Evolutionary conservation across 2,113 vertebrate species (phyloP).

Genomic region (Rissa tridactyla): DNA sequence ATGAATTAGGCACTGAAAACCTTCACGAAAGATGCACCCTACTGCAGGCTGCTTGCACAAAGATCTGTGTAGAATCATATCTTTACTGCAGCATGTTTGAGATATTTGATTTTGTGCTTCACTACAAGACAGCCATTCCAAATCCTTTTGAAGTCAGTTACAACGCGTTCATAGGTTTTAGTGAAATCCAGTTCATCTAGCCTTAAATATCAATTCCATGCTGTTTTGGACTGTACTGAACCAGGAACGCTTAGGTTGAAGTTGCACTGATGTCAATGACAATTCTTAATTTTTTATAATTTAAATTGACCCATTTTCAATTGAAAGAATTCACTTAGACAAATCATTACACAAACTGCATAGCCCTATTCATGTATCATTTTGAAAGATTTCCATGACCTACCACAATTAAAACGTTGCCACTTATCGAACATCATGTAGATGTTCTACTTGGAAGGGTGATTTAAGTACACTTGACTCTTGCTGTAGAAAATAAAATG

Average conservation of each 20-base stretch:
- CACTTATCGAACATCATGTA: background rate
- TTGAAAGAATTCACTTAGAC: background rate
- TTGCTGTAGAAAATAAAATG: background rate
- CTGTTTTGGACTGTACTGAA: background rate
- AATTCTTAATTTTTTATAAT: background rate
- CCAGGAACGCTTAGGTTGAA: background rate
- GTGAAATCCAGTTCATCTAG: background rate
- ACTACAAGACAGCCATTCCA: background rate
- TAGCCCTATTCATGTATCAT: background rate
- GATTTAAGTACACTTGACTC: background rate
- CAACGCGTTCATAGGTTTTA: background rate
- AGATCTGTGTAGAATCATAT: background rate
- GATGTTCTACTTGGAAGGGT: background rate
- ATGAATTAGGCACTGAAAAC: background rate
- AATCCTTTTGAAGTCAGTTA: background rate
- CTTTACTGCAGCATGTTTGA: background rate
- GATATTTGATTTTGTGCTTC: background rate
- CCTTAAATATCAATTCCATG: background rate
- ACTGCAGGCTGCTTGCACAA: background rate
- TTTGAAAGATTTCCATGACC: background rate
- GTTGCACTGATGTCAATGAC: background rate
- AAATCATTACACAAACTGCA: background rate
- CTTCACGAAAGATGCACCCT: background rate
- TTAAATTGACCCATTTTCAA: background rate
- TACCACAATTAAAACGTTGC: background rate